A percentile compares a stretch with the other conserved stretches of the same genome.
phyloP scores from a whole-genome alignment of 1,140 invertebrate genomes.

The Neodiprion pinetum region DNA sequence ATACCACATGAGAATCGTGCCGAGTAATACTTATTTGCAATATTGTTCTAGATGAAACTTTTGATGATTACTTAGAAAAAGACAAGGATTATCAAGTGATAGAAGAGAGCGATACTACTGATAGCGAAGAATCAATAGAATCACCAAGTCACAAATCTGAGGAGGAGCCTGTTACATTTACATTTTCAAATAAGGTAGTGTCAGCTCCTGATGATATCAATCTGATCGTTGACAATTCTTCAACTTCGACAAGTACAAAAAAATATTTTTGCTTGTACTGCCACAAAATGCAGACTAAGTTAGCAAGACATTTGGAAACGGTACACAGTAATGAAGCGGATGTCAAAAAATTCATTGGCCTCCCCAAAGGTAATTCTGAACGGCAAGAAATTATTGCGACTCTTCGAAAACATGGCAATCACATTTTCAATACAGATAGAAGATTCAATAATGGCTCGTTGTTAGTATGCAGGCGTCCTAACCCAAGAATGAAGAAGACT shows the following conservation, averaged over 20 bases:
- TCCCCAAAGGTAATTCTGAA: conserved; percentile 18
- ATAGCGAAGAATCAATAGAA: too few species aligned
- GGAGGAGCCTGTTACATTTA: too few species aligned
- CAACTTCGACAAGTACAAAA: background rate
- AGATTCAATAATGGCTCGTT: conserved; percentile 19
- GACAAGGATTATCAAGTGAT: too few species aligned
- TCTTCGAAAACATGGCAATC: conserved; percentile 22
- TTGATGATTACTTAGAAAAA: too few species aligned
- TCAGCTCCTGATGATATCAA: too few species aligned
- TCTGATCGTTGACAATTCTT: background rate
- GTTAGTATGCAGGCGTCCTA: conserved; percentile 22
- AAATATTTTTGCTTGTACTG: conserved; percentile 27
- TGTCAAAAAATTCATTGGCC: conserved; percentile 21
- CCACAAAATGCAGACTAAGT: conserved; percentile 22
- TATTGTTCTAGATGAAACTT: too few species aligned
- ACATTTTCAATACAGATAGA: conserved; percentile 21
- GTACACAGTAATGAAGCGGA: conserved; percentile 23
- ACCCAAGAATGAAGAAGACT: background rate
- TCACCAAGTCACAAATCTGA: too few species aligned
- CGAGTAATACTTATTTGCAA: too few species aligned
- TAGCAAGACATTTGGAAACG: conserved; percentile 25
- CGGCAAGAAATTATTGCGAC: conserved; percentile 20
- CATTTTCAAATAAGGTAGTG: too few species aligned
- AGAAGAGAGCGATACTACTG: too few species aligned
- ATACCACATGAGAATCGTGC: too few species aligned